Conservation (phyloP, 2,113 vertebrate species). For the Myotis lucifugus region DNA sequence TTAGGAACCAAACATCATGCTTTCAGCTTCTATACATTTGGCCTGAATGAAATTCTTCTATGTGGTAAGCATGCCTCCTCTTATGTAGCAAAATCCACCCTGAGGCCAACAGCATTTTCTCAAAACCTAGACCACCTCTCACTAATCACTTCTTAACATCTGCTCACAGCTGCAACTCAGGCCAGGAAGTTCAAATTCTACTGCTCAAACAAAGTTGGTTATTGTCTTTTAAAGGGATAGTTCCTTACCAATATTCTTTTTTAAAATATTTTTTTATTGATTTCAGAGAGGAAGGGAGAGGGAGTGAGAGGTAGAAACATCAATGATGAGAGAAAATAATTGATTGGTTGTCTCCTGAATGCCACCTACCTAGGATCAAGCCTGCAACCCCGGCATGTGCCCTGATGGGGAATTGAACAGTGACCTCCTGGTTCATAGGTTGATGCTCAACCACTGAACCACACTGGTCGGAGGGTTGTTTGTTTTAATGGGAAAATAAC, state of each 20-base stretch:
- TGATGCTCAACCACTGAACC: too few species aligned
- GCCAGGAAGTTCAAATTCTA: constrained; percentile 22
- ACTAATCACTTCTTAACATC: constrained; percentile 29
- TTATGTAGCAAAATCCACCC: constrained; percentile 47
- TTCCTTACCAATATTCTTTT: too few species aligned
- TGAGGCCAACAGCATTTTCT: constrained; percentile 48
- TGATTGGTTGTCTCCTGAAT: too few species aligned
- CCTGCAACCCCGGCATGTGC: too few species aligned
- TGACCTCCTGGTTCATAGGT: too few species aligned
- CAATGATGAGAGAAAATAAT: too few species aligned
- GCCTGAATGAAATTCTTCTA: constrained; percentile 25
- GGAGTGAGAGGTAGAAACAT: too few species aligned
- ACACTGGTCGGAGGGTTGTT: background rate
- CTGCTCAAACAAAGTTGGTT: background rate
- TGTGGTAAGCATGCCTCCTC: background rate
- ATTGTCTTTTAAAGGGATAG: background rate
- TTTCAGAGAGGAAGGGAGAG: too few species aligned
- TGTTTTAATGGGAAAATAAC: constrained; percentile 6
- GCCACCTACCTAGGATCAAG: too few species aligned
- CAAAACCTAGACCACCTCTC: background rate
- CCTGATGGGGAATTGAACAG: too few species aligned
- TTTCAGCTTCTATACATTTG: background rate
- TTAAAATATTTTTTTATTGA: too few species aligned
- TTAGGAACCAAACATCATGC: background rate
- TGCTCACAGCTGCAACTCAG: background rate